Percentiles rank a stretch among this genome's conserved stretches.
Conservation (phyloP, 53 echinoderm and acorn worm species). For the Holothuria scabra region DNA sequence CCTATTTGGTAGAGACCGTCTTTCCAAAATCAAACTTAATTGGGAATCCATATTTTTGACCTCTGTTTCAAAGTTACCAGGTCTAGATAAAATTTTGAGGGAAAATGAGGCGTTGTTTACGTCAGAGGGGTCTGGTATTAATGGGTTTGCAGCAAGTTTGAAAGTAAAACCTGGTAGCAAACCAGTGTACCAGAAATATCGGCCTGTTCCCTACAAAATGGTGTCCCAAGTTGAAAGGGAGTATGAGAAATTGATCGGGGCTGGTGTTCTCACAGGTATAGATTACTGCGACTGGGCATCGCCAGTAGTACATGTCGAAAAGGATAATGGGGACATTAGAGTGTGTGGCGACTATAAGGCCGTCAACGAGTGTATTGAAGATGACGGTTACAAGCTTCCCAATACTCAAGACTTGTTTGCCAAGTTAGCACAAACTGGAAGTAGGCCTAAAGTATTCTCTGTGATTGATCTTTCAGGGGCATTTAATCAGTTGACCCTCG, state of each 20-base stretch:
- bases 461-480: conserved; percentile 48
- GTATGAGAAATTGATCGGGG: conserved; percentile 33
- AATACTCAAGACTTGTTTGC: conserved; percentile 46
- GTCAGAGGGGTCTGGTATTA: too few relatives aligned
- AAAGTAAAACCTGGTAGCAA: neutral
- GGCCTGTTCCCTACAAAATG: neutral
- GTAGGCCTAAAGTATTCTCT: conserved; percentile 23
- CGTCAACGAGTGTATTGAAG: conserved; percentile 51
- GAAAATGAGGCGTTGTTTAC: too few relatives aligned
- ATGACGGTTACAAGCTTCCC: conserved; percentile 56
- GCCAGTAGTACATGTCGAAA: conserved; percentile 57
- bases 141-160: neutral
- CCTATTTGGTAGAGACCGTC: too few relatives aligned
- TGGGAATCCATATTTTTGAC: too few relatives aligned
- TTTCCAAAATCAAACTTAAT: too few relatives aligned
- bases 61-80: too few relatives aligned
- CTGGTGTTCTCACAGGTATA: conserved; percentile 24
- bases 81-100: too few relatives aligned
- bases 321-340: conserved; percentile 47
- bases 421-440: conserved; percentile 1
- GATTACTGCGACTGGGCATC: conserved; percentile 58
- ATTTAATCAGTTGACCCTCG: conserved; percentile 29
- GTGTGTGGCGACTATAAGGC: conserved; percentile 61
- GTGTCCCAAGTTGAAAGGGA: neutral
- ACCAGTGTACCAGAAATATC: neutral